These are phyloP conservation scores for Acanthis flammea DNA, from an alignment of 2,797 vertebrate genomes.

Conservation along the genomic window DNA sequence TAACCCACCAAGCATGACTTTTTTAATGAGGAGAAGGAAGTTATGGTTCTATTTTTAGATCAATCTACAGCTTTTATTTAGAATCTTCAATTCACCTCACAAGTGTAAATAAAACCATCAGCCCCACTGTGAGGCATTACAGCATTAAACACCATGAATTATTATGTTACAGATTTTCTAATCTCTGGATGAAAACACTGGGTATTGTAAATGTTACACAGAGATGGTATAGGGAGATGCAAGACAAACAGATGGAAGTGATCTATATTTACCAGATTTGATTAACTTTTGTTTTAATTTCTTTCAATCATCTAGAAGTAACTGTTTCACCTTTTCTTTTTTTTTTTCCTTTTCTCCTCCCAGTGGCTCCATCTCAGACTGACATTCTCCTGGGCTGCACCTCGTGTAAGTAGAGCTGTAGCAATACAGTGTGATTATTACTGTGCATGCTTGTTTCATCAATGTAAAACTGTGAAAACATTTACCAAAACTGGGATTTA, in stretches of 20 bases:
- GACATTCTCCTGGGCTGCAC: neutral
- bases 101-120: neutral
- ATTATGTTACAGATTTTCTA: neutral
- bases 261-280: neutral
- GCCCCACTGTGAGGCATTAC: neutral
- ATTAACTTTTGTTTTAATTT: neutral
- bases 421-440: neutral
- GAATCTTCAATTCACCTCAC: neutral
- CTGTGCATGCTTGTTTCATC: neutral
- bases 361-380: neutral
- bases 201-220: neutral
- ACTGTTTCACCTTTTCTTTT: neutral
- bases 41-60: neutral
- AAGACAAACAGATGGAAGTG: neutral
- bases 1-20: neutral
- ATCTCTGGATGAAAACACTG: neutral
- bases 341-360: neutral
- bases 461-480: neutral
- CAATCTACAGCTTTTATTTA: neutral
- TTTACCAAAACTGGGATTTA: neutral
- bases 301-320: neutral
- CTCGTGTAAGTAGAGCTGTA: constrained; percentile 26
- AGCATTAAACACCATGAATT: neutral
- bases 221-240: accelerated
- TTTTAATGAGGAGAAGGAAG: neutral